Conservation (phyloP, 2,113 vertebrate genomes). For the Sterrhoptilus dennistouni region DNA sequence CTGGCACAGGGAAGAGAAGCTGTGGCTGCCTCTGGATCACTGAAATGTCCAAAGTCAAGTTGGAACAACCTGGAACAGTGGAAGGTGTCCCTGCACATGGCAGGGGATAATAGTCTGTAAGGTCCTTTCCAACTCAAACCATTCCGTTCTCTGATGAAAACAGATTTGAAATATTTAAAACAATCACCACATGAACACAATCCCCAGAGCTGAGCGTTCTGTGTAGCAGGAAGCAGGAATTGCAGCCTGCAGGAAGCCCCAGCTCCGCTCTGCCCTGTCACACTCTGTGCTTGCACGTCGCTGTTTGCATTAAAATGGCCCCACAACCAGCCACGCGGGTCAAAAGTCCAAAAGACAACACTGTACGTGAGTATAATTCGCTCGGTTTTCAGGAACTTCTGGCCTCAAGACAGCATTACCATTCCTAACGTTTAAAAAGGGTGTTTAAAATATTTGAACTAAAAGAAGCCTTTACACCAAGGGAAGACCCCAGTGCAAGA, state of each 20-base stretch:
- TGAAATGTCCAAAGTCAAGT: not conserved
- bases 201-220: fast-evolving
- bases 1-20: not conserved
- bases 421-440: not conserved
- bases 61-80: not conserved
- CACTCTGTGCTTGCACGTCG: fast-evolving
- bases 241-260: not conserved
- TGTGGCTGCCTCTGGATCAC: not conserved
- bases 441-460: not conserved
- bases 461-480: not conserved
- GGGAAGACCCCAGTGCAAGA: fast-evolving
- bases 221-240: fast-evolving
- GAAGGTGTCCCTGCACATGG: not conserved
- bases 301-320: not conserved
- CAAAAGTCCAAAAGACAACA: not conserved
- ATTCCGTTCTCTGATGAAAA: not conserved
- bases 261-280: not conserved
- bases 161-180: not conserved
- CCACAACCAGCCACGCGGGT: not conserved
- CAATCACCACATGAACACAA: fast-evolving
- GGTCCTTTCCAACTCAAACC: not conserved
- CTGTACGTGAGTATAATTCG: fast-evolving
- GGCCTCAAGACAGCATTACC: not conserved
- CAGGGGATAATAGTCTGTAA: not conserved
- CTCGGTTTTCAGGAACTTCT: not conserved